These are phyloP conservation scores for Hippocampus abdominalis DNA, from an alignment of 2,113 vertebrate species.

Conservation along the genomic window DNA sequence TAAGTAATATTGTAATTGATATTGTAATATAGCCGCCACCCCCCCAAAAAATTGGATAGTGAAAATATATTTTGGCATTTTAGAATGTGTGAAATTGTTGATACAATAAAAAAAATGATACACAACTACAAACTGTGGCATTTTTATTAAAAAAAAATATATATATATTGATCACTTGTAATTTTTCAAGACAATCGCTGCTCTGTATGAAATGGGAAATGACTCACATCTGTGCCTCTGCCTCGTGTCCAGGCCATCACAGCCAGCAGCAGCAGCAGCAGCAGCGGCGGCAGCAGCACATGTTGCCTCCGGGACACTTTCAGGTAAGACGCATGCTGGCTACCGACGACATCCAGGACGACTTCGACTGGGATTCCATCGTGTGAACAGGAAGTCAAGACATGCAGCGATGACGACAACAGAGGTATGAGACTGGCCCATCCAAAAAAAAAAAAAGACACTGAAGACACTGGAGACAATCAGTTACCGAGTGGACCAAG, in stretches of 20 bases:
- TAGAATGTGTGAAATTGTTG: not conserved
- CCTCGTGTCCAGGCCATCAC: conserved; percentile 71
- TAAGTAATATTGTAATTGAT: not conserved
- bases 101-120: not conserved
- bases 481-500: conserved; percentile 44
- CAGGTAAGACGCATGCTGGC: conserved; percentile 82
- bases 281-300: conserved; percentile 79
- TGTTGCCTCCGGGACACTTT: conserved; percentile 79
- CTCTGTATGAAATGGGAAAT: not conserved
- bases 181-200: not conserved
- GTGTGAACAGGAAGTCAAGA: conserved; percentile 67
- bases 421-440: conserved; percentile 25
- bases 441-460: conserved; percentile 31
- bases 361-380: conserved; percentile 89
- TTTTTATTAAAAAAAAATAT: not conserved
- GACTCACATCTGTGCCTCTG: not conserved
- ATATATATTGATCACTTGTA: not conserved
- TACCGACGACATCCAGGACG: conserved; percentile 84
- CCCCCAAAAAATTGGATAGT: too few relatives aligned
- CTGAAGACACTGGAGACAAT: conserved; percentile 75
- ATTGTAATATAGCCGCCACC: not conserved
- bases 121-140: not conserved
- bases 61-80: not conserved
- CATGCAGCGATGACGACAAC: conserved; percentile 5
- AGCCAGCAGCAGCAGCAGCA: conserved; percentile 78